phyloP scores from a whole-genome alignment of 2,797 vertebrate species.

The Pithecia hirsuta region DNA sequence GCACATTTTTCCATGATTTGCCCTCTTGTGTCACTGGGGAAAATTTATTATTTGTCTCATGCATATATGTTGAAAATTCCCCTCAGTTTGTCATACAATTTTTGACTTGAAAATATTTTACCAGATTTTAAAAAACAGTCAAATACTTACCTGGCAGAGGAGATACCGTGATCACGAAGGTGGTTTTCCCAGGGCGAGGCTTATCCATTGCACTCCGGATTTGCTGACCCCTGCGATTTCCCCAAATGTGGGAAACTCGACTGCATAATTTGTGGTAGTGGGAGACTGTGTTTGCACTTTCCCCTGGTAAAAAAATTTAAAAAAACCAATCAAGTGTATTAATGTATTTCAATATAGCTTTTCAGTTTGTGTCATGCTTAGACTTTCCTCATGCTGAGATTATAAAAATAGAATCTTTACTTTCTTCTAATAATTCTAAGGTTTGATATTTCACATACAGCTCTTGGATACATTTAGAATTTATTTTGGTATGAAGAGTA shows the following conservation, averaged over 20 bases:
- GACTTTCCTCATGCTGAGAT: neutral
- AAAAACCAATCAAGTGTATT: neutral
- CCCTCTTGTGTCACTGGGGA: neutral
- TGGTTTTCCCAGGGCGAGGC: too few relatives aligned
- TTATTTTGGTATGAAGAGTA: neutral
- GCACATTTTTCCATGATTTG: neutral
- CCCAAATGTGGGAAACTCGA: too few relatives aligned
- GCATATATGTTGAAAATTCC: neutral
- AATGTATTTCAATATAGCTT: neutral
- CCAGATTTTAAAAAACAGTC: neutral
- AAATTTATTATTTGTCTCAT: neutral
- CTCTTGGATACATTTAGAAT: neutral
- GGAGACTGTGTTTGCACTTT: too few relatives aligned
- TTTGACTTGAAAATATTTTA: conserved; percentile 9
- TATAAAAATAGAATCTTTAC: neutral
- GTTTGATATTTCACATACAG: neutral
- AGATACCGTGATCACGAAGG: too few relatives aligned
- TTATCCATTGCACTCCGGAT: too few relatives aligned
- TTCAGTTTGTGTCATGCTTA: neutral
- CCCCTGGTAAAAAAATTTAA: too few relatives aligned
- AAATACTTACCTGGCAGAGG: too few relatives aligned
- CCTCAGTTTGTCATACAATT: neutral
- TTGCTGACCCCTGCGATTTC: too few relatives aligned
- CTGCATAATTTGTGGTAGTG: too few relatives aligned
- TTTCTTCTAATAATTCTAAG: neutral